A percentile compares a stretch with the other conserved stretches of the same genome.
Evolutionary conservation across 2,888 invertebrate species (phyloP).

Genomic region (Drosophila neutralis): DNA sequence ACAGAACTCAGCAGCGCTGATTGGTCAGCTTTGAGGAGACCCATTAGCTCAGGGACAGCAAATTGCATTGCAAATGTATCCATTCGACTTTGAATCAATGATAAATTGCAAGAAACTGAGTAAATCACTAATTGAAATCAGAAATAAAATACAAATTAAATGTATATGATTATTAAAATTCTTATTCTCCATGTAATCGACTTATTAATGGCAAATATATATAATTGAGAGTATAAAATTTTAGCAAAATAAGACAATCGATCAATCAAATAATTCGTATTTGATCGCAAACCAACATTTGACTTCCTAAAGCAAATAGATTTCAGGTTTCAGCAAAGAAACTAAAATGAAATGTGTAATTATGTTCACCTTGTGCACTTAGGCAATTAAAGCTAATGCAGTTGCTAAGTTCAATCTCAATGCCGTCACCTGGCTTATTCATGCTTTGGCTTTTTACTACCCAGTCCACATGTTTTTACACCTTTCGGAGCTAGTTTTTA

Average conservation of each 20-base stretch:
- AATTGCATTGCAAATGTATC: conserved; percentile 31
- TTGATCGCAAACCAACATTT: neutral
- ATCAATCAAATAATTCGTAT: neutral
- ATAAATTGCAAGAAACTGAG: neutral
- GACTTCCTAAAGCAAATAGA: neutral
- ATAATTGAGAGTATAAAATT: neutral
- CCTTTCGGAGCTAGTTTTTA: conserved; percentile 43
- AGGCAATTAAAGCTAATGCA: conserved; percentile 61
- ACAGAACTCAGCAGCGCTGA: conserved; percentile 22
- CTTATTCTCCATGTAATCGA: neutral
- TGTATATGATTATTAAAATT: neutral
- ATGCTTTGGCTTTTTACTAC: conserved; percentile 15
- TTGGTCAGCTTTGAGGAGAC: conserved; percentile 17
- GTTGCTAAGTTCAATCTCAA: conserved; percentile 56
- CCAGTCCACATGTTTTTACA: conserved; percentile 28
- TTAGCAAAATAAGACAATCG: neutral
- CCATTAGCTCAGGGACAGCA: conserved; percentile 13
- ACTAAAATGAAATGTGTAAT: neutral
- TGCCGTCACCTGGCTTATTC: conserved; percentile 62
- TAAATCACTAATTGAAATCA: conserved; percentile 1
- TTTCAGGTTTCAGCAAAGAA: neutral
- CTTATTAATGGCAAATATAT: neutral
- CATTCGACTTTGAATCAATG: conserved; percentile 18
- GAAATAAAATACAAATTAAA: neutral
- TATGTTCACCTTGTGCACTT: neutral